Percentiles rank a stretch among this genome's conserved stretches.
These are phyloP conservation scores for Trilocha varians DNA, from an alignment of 2,888 invertebrate genomes.

Conservation along the genomic window DNA sequence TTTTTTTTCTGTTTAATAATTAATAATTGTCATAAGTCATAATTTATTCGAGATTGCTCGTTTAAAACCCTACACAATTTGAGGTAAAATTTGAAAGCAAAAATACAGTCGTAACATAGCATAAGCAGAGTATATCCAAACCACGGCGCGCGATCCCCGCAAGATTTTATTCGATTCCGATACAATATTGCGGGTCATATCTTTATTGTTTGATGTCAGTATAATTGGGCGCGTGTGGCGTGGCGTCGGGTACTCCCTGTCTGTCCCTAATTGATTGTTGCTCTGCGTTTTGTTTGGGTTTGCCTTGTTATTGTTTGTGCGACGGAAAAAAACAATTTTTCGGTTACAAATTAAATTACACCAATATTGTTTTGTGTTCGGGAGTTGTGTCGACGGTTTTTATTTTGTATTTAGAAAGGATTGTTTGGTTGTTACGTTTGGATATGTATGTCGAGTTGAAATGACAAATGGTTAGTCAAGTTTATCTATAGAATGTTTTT, in stretches of 20 bases:
- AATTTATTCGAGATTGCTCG: too few relatives aligned
- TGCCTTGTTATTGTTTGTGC: neutral
- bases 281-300: neutral
- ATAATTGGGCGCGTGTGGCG: constrained; percentile 13
- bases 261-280: constrained; percentile 4
- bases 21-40: too few relatives aligned
- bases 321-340: neutral
- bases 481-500: too few relatives aligned
- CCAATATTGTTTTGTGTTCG: neutral
- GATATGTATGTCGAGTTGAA: too few relatives aligned
- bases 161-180: constrained; percentile 21
- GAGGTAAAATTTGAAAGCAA: too few relatives aligned
- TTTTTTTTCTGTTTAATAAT: too few relatives aligned
- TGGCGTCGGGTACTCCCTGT: constrained; percentile 2
- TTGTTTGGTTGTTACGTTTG: too few relatives aligned
- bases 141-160: neutral
- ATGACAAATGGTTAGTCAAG: too few relatives aligned
- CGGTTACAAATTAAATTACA: neutral
- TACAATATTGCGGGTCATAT: constrained; percentile 16
- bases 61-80: too few relatives aligned
- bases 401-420: too few relatives aligned
- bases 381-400: neutral
- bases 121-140: neutral
- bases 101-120: neutral
- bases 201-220: constrained; percentile 18